These are phyloP conservation scores for Takifugu flavidus DNA, from an alignment of 2,113 vertebrate species.

Conservation along the genomic window DNA sequence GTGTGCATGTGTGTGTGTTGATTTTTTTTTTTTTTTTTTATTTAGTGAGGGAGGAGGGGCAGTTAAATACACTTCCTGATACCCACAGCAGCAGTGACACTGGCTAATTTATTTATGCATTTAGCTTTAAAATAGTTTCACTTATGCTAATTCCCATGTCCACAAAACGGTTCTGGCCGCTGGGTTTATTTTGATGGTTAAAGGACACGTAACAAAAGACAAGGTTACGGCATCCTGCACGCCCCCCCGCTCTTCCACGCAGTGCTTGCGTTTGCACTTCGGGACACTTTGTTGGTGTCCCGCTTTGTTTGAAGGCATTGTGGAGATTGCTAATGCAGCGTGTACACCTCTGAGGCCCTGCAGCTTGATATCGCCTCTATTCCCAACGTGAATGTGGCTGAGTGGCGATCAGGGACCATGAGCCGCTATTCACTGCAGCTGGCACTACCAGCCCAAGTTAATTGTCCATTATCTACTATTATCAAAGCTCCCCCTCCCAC, in stretches of 20 bases:
- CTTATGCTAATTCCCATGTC: slow-evolving; percentile 62
- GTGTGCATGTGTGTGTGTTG: neutral
- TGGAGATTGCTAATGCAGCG: slow-evolving; percentile 66
- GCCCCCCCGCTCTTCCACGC: slow-evolving; percentile 26
- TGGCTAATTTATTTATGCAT: slow-evolving; percentile 68
- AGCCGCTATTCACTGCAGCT: slow-evolving; percentile 66
- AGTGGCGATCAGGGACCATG: slow-evolving; percentile 68
- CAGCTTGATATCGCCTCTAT: slow-evolving; percentile 64
- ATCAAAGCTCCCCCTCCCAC: slow-evolving; percentile 61
- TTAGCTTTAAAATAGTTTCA: slow-evolving; percentile 68
- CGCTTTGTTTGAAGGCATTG: slow-evolving; percentile 70
- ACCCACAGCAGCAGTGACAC: slow-evolving; percentile 52
- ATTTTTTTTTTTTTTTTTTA: neutral
- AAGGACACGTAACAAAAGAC: slow-evolving; percentile 70
- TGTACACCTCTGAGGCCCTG: slow-evolving; percentile 60
- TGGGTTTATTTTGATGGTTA: slow-evolving; percentile 63
- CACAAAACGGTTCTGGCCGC: slow-evolving; percentile 47
- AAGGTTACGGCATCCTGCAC: slow-evolving; percentile 58
- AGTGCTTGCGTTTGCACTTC: slow-evolving; percentile 66
- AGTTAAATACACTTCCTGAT: slow-evolving; percentile 73
- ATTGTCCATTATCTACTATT: slow-evolving; percentile 76
- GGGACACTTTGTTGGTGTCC: slow-evolving; percentile 64
- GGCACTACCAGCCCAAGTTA: slow-evolving; percentile 63
- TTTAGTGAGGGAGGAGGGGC: slow-evolving; percentile 23
- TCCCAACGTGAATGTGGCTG: slow-evolving; percentile 68